These are phyloP conservation scores for Eristalinus sepulchralis DNA, from an alignment of 2,888 invertebrate genomes.

Conservation along the genomic window DNA sequence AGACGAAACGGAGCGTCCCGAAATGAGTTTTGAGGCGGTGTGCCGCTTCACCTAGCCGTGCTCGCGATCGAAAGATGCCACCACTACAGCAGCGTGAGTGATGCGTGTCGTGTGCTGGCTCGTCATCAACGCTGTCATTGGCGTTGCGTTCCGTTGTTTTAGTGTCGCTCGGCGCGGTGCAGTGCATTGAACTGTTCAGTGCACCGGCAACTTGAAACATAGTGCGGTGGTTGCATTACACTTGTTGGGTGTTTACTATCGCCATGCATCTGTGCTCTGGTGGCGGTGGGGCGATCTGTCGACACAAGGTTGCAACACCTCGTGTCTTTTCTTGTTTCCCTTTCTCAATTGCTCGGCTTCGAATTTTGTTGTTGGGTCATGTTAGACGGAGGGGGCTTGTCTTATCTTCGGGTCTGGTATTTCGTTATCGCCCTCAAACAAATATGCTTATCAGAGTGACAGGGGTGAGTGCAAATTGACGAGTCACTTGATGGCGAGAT, in stretches of 20 bases:
- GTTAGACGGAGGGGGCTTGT: conserved; percentile 7
- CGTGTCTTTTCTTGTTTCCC: not conserved
- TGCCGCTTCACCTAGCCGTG: conserved; percentile 8
- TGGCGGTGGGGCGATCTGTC: conserved; percentile 46
- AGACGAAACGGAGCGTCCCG: not conserved
- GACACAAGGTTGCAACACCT: conserved; percentile 42
- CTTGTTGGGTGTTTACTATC: conserved; percentile 63
- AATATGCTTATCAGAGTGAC: conserved; percentile 8
- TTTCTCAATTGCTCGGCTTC: not conserved
- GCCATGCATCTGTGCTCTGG: conserved; percentile 27
- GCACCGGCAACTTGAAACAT: conserved; percentile 63
- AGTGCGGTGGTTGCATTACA: conserved; percentile 63
- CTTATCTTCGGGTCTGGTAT: conserved; percentile 15
- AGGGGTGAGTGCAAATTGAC: not conserved
- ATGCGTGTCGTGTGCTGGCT: conserved; percentile 30
- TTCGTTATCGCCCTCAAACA: conserved; percentile 14
- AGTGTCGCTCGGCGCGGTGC: conserved; percentile 36
- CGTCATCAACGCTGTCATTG: conserved; percentile 33
- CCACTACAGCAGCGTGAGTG: not conserved
- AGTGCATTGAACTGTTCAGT: conserved; percentile 46
- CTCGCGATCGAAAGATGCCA: not conserved
- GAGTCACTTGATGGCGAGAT: not conserved
- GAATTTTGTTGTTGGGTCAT: conserved; percentile 4
- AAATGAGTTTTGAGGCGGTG: not conserved
- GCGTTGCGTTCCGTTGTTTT: conserved; percentile 47